These are phyloP conservation scores for Anoura caudifer DNA, from an alignment of 2,113 vertebrate genomes.

Conservation along the genomic window DNA sequence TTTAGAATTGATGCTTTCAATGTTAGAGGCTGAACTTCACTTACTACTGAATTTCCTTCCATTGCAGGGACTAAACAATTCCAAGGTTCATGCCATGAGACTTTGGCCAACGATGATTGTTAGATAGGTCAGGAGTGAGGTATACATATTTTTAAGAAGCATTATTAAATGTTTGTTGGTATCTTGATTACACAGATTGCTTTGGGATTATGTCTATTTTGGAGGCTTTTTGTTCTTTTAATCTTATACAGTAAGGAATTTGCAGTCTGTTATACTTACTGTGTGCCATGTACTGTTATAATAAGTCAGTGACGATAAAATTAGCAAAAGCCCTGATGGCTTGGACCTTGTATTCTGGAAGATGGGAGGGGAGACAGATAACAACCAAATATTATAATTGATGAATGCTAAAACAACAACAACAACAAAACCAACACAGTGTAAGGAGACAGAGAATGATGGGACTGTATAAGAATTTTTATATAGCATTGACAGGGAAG, in stretches of 20 bases:
- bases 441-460: neutral
- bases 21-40: neutral
- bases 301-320: neutral
- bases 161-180: neutral
- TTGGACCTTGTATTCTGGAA: neutral
- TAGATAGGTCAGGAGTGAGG: neutral
- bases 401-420: neutral
- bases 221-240: slow-evolving; percentile 17
- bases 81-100: neutral
- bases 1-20: neutral
- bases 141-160: neutral
- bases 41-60: neutral
- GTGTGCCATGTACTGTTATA: neutral
- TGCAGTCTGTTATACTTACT: neutral
- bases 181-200: neutral
- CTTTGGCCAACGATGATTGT: neutral
- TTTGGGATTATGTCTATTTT: neutral
- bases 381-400: neutral
- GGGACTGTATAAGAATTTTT: neutral
- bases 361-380: neutral
- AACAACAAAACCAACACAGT: neutral
- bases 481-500: neutral
- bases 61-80: neutral
- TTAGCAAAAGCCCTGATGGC: neutral
- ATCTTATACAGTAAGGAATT: neutral